Conservation (phyloP, 2,888 invertebrate species). For the Xestia rhomboidea region DNA sequence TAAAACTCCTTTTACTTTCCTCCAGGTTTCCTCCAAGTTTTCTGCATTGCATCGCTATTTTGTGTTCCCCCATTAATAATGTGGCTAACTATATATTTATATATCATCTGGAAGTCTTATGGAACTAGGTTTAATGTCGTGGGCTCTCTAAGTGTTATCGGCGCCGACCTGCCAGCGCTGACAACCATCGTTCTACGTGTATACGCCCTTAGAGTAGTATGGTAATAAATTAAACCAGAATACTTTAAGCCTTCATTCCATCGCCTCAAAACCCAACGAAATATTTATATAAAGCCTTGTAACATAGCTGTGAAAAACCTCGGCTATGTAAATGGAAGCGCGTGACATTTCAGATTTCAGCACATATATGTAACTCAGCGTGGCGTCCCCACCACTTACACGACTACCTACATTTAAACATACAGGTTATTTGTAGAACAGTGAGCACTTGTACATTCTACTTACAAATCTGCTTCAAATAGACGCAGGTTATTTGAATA, state of each 20-base stretch:
- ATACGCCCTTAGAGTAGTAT: too few species aligned
- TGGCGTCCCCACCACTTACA: neutral
- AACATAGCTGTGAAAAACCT: constrained; percentile 36
- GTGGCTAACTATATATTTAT: too few species aligned
- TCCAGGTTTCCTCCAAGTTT: too few species aligned
- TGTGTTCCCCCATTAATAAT: too few species aligned
- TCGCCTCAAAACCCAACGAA: neutral
- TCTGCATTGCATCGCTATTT: too few species aligned
- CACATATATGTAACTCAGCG: neutral
- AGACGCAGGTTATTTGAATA: neutral
- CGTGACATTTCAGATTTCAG: constrained; percentile 40
- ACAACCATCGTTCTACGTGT: too few species aligned
- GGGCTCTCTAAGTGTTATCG: too few species aligned
- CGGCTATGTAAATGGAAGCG: constrained; percentile 34
- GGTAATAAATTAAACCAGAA: neutral
- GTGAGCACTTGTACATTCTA: neutral
- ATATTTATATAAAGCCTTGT: constrained; percentile 18
- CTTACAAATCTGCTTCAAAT: neutral
- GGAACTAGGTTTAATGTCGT: too few species aligned
- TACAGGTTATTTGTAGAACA: neutral
- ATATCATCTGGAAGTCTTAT: too few species aligned
- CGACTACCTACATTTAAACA: neutral
- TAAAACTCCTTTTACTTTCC: too few species aligned
- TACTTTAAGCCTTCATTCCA: neutral
- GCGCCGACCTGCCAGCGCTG: too few species aligned